These are phyloP conservation scores for Heliconius hewitsoni DNA, from an alignment of 1,140 invertebrate genomes.

Conservation along the genomic window DNA sequence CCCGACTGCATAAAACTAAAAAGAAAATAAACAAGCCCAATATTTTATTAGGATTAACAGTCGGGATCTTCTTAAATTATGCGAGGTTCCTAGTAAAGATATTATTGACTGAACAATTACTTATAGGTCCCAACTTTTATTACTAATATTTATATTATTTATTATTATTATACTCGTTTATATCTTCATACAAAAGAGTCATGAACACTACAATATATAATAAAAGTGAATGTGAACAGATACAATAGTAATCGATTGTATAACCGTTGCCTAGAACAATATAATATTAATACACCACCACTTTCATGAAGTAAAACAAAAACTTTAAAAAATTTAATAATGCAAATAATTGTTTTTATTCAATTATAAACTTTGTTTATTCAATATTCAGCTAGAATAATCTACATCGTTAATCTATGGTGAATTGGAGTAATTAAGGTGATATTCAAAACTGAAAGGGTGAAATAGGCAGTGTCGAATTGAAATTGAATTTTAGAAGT, in stretches of 20 bases:
- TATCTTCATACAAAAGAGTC: too few relatives aligned
- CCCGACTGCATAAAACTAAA: too few relatives aligned
- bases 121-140: too few relatives aligned
- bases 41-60: too few relatives aligned
- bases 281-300: neutral
- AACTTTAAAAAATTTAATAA: neutral
- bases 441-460: conserved; percentile 10
- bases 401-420: neutral
- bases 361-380: neutral
- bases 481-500: conserved; percentile 7
- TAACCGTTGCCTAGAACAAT: neutral
- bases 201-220: too few relatives aligned
- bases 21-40: too few relatives aligned
- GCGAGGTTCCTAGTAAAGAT: too few relatives aligned
- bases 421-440: neutral
- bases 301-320: neutral
- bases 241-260: neutral
- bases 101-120: too few relatives aligned
- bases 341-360: neutral
- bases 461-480: conserved; percentile 16
- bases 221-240: too few relatives aligned
- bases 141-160: too few relatives aligned
- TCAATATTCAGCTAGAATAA: neutral
- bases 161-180: too few relatives aligned
- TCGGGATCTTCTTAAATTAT: too few relatives aligned